Evolutionary conservation across 2,797 vertebrate species (phyloP).

Genomic region (Australoheros facetus): DNA sequence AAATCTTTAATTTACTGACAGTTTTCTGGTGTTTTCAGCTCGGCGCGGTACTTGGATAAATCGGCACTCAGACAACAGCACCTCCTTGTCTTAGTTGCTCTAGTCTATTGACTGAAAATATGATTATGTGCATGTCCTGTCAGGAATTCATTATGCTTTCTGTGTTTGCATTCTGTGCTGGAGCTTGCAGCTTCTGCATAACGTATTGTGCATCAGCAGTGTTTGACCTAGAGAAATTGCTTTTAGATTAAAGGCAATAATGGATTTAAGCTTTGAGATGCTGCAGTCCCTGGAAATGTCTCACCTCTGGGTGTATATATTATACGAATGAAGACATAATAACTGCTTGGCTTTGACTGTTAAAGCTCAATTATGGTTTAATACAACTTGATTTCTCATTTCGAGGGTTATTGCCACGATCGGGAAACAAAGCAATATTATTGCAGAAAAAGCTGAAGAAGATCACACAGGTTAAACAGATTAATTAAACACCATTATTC

Average conservation of each 20-base stretch:
- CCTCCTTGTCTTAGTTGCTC: conserved; percentile 18
- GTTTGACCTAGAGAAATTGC: conserved; percentile 15
- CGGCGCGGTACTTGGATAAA: not conserved
- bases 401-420: not conserved
- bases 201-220: conserved; percentile 3
- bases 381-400: accelerated
- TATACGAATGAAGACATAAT: not conserved
- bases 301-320: not conserved
- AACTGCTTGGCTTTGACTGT: not conserved
- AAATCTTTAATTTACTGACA: not conserved
- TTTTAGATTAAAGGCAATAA: conserved; percentile 10
- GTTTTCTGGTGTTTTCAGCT: conserved; percentile 22
- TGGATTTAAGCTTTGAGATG: not conserved
- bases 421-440: not conserved
- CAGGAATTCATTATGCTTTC: conserved; percentile 11
- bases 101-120: conserved; percentile 11
- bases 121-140: conserved; percentile 8
- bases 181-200: not conserved
- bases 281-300: not conserved
- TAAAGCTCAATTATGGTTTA: not conserved
- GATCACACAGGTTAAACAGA: not conserved
- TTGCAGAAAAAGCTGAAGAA: not conserved
- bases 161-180: conserved; percentile 18
- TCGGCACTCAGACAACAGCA: not conserved
- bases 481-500: not conserved